These are phyloP conservation scores for Drosophila parthenogenetica DNA, from an alignment of 2,888 invertebrate genomes.

Conservation along the genomic window DNA sequence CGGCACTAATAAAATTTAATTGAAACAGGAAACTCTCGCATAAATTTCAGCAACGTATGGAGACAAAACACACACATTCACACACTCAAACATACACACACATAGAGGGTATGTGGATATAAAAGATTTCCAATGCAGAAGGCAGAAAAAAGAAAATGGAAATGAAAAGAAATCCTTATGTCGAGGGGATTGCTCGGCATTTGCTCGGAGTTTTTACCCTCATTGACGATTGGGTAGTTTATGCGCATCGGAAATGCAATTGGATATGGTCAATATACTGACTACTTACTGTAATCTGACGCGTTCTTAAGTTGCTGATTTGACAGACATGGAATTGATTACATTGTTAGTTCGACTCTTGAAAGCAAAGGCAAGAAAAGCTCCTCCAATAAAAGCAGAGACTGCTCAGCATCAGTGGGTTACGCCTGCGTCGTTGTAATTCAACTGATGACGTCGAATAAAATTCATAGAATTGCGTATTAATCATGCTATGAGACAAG, in stretches of 20 bases:
- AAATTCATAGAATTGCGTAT: conserved; percentile 23
- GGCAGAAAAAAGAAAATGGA: too few relatives aligned
- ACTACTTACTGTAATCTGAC: conserved; percentile 18
- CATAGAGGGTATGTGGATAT: conserved; percentile 8
- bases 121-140: conserved; percentile 34
- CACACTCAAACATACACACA: conserved; percentile 10
- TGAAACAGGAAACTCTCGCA: conserved; percentile 79
- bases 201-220: conserved; percentile 5
- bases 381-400: not conserved
- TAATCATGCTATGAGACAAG: conserved; percentile 25
- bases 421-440: conserved; percentile 22
- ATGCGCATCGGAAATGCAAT: conserved; percentile 78
- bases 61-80: conserved; percentile 22
- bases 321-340: conserved; percentile 34
- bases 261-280: conserved; percentile 67
- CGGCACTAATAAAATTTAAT: conserved; percentile 75
- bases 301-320: conserved; percentile 49
- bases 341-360: conserved; percentile 2
- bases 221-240: conserved; percentile 40
- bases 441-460: conserved; percentile 1
- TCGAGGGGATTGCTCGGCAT: conserved; percentile 27
- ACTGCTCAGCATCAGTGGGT: not conserved
- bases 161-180: conserved; percentile 40
- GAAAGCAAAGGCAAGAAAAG: not conserved
- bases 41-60: conserved; percentile 65